Conservation (phyloP, 2,888 invertebrate genomes). For the Agrochola litura region DNA sequence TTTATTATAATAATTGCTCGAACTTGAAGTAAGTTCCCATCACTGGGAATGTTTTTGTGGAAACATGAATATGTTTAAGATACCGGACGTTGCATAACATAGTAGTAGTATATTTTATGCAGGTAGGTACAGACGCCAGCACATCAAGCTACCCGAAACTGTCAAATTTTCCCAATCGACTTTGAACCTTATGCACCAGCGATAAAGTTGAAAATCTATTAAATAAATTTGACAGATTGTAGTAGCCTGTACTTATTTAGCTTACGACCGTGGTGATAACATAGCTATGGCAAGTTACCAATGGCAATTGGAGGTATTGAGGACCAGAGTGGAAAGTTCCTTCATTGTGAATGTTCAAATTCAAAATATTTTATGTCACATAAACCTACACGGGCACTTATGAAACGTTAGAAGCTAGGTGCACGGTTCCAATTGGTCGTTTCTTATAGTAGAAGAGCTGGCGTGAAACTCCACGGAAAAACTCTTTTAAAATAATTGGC, state of each 20-base stretch:
- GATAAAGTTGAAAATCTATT: too few relatives aligned
- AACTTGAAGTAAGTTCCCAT: conserved; percentile 67
- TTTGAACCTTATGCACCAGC: too few relatives aligned
- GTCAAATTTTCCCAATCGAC: too few relatives aligned
- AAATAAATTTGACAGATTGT: too few relatives aligned
- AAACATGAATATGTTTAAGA: conserved; percentile 40
- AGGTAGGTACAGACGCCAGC: too few relatives aligned
- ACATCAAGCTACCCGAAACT: too few relatives aligned
- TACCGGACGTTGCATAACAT: conserved; percentile 51
- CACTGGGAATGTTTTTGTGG: conserved; percentile 59
- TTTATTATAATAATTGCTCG: conserved; percentile 41
- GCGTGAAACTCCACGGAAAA: too few relatives aligned
- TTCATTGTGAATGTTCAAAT: not conserved
- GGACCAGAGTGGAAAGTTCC: not conserved
- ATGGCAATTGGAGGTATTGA: not conserved
- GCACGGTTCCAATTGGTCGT: not conserved
- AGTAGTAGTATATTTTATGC: not conserved
- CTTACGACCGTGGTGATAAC: not conserved
- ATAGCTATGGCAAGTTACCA: not conserved
- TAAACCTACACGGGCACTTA: not conserved
- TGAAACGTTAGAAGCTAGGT: not conserved
- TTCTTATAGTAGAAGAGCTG: not conserved
- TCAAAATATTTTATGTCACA: not conserved
- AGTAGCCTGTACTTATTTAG: not conserved
- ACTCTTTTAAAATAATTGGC: not conserved